phyloP scores from a whole-genome alignment of 2,888 invertebrate genomes.

The Hoplodrina ambigua region DNA sequence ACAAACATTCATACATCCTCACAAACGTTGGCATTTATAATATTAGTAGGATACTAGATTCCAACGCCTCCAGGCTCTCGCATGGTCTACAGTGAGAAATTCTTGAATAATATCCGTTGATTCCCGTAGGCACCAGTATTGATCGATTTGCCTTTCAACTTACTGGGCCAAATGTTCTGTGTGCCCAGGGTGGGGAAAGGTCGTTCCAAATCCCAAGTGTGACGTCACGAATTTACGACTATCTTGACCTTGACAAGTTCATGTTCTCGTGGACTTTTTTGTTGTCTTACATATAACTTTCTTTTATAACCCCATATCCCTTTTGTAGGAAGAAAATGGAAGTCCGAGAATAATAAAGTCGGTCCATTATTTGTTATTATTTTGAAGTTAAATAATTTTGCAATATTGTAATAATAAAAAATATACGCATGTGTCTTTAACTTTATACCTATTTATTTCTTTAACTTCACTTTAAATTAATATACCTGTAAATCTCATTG shows the following conservation, averaged over 20 bases:
- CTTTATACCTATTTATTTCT: too few relatives aligned
- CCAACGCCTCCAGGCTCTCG: too few relatives aligned
- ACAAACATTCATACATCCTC: too few relatives aligned
- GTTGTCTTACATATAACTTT: slow-evolving; percentile 2
- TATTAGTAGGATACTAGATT: too few relatives aligned
- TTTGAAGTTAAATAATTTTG: too few relatives aligned
- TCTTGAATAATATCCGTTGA: neutral
- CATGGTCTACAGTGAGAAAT: too few relatives aligned
- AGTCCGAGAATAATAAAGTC: slow-evolving; percentile 11
- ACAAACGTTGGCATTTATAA: too few relatives aligned
- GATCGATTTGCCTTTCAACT: slow-evolving; percentile 49
- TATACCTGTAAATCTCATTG: too few relatives aligned
- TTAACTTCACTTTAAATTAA: too few relatives aligned
- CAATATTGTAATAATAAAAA: too few relatives aligned
- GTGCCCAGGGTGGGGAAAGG: slow-evolving; percentile 8
- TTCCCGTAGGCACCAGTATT: slow-evolving; percentile 20
- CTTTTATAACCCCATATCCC: slow-evolving; percentile 19
- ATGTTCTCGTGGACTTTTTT: slow-evolving; percentile 11
- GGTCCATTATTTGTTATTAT: too few relatives aligned
- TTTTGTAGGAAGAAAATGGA: slow-evolving; percentile 6
- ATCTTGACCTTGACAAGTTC: slow-evolving; percentile 40
- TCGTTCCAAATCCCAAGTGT: slow-evolving; percentile 10
- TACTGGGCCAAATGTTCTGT: slow-evolving; percentile 34
- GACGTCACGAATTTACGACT: slow-evolving; percentile 30
- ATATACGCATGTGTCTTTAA: too few relatives aligned